Conservation (phyloP, 2,888 invertebrate genomes). For the Carpatolechia fugitivella region DNA sequence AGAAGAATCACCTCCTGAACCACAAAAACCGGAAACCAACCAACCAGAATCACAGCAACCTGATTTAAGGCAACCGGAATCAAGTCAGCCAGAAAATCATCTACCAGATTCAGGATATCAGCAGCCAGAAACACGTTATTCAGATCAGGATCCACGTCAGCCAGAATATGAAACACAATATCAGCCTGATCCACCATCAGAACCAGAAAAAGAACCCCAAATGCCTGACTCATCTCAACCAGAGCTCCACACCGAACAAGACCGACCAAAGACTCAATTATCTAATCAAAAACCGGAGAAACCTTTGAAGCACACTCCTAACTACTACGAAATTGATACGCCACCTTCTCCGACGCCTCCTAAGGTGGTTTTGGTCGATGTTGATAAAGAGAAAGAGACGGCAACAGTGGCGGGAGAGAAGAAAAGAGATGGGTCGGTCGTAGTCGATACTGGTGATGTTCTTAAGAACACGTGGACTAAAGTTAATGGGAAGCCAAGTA, state of each 20-base stretch:
- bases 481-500: conserved; percentile 39
- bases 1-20: not conserved
- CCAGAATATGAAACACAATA: conserved; percentile 15
- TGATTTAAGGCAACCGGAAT: conserved; percentile 14
- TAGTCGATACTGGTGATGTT: conserved; percentile 46
- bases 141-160: no score
- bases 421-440: conserved; percentile 45
- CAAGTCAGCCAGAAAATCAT: conserved; percentile 23
- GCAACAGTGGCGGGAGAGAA: conserved; percentile 40
- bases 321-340: conserved; percentile 10
- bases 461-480: conserved; percentile 57
- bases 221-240: conserved; percentile 10
- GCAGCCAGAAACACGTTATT: no score
- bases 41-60: conserved; percentile 15
- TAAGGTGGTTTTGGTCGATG: conserved; percentile 36
- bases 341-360: conserved; percentile 5
- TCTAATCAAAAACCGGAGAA: not conserved
- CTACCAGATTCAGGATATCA: conserved; percentile 11
- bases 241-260: conserved; percentile 21
- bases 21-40: conserved; percentile 1
- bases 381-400: conserved; percentile 42
- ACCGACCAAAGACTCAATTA: not conserved
- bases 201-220: conserved; percentile 17
- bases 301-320: not conserved
- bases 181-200: conserved; percentile 21